Evolutionary conservation across 2,888 invertebrate species (phyloP), one percentile per base, ranked within the genome.

Genomic region (Drosophila testacea): DNA sequence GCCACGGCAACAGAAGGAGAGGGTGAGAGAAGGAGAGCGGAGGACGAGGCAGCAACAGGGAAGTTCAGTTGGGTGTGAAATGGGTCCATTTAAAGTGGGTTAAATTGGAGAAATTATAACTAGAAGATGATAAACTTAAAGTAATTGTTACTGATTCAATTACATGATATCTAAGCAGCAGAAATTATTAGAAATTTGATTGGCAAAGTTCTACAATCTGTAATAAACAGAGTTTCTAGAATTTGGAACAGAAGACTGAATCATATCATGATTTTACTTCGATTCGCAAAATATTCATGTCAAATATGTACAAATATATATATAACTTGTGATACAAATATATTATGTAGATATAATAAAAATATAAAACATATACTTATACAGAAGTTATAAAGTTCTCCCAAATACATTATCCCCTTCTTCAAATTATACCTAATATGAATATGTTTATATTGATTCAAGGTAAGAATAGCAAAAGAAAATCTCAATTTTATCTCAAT

Each of bases 401-500:
- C 16, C 1, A 16, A 16, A 16, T 16, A 16, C 16, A 16, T 1
- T 16, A 16, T 16, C 16, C 16, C 22, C 22, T 22, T 22, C 16
- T 22, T 42, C 11, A 16, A 30, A 7, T n/a, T 13, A 10, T 27
- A 4, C 36, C 10, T 16, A 16, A 42, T n/a, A 34, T 16, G 11
- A 27, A 47, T 54, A 36, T 16, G 16, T 34, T 30, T 46, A 2
- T 16, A 47, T n/a, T 27, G 52, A 36, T 57, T 54, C 51, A 30
- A 41, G 6, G 16, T 59, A 30, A 41, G 6, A n/a, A 22, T 51
- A 54, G 16, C n/a, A 34, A 41, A 52, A 27, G 11, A 16, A 46
- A 61, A 51, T 61, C 42, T 22, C 3, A 2, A 62, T 62, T 62
- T 62, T 54, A 61, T 51, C 61, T 13, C 41, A 51, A 36, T 7